Conservation (phyloP, 2,113 vertebrate species). For the Pseudorectes ferrugineus region DNA sequence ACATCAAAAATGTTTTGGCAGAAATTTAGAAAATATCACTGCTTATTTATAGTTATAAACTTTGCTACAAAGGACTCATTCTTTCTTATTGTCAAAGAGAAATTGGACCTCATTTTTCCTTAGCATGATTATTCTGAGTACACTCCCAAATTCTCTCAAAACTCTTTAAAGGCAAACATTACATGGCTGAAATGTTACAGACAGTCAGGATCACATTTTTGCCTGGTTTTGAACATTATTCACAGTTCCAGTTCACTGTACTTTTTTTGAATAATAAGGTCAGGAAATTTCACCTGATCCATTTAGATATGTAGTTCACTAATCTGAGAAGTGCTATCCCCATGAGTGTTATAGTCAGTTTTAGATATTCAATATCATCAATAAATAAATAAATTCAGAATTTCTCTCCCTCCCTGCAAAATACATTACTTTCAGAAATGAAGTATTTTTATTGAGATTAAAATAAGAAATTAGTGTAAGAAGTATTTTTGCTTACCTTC, state of each 20-base stretch:
- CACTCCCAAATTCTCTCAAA: background rate
- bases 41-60: background rate
- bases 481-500: background rate
- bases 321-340: background rate
- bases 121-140: background rate
- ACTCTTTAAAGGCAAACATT: background rate
- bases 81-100: background rate
- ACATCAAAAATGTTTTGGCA: background rate
- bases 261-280: background rate
- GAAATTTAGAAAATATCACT: background rate
- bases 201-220: background rate
- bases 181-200: background rate
- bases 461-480: background rate
- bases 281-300: background rate
- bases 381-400: background rate
- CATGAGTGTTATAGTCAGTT: background rate
- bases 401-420: background rate
- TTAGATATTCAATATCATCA: background rate
- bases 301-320: background rate
- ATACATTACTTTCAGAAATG: background rate
- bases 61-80: background rate
- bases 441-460: background rate
- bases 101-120: background rate
- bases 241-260: background rate
- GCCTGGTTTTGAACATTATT: background rate